phyloP scores from a whole-genome alignment of 2,797 vertebrate species.

The Coregonus sp. region DNA sequence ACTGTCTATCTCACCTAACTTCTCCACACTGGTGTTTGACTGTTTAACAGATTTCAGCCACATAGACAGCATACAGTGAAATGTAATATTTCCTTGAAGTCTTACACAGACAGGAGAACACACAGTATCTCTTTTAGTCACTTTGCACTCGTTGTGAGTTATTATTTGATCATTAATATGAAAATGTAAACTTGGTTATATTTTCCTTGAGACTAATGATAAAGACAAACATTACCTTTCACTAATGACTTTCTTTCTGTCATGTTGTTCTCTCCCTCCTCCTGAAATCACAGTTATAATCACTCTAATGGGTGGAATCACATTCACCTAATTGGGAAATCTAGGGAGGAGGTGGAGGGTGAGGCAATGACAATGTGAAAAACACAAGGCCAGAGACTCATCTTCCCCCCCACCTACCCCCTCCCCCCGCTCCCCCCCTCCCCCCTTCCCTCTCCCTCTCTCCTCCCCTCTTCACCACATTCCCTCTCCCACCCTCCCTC shows the following conservation, averaged over 20 bases:
- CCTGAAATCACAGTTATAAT: constrained; percentile 34
- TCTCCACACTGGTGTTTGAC: not conserved
- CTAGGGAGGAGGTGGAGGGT: constrained; percentile 32
- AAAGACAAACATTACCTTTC: not conserved
- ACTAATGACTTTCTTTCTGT: constrained; percentile 1
- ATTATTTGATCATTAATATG: not conserved
- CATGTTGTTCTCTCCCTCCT: constrained; percentile 15
- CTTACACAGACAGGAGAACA: not conserved
- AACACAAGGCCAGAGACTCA: constrained; percentile 32
- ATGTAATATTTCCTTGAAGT: not conserved
- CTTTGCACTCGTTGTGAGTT: not conserved
- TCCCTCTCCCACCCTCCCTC: not conserved
- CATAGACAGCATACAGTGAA: not conserved
- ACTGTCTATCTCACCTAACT: not conserved
- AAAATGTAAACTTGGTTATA: not conserved
- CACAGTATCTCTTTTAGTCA: not conserved
- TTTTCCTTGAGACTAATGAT: not conserved
- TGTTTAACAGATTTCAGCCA: not conserved
- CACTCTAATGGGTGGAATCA: constrained; percentile 57
- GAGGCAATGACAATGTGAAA: constrained; percentile 27
- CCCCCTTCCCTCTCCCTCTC: constrained; percentile 20
- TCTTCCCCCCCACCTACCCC: no score
- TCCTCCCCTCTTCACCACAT: no score
- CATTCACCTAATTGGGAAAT: constrained; percentile 52
- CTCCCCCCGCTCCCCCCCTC: not conserved